A percentile compares a stretch with the other conserved stretches of the same genome.
Conservation (phyloP, 2,797 vertebrate species). For the Antennarius maculatus region DNA sequence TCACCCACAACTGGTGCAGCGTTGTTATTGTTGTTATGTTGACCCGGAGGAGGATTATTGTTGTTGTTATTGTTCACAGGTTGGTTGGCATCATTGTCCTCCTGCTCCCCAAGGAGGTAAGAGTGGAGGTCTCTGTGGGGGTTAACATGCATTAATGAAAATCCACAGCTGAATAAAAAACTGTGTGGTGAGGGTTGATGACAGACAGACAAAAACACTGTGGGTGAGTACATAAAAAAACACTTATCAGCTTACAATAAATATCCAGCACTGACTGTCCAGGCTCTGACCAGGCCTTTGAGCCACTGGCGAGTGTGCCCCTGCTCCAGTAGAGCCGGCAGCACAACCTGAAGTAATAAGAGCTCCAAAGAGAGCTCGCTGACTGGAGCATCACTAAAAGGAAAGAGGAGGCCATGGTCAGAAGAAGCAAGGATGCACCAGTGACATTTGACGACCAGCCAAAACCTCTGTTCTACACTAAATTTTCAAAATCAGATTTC, state of each 20-base stretch:
- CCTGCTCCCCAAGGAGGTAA: slow-evolving; percentile 97
- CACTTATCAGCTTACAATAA: slow-evolving; percentile 87
- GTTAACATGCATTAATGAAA: not conserved
- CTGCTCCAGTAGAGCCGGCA: slow-evolving; percentile 93
- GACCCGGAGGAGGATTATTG: slow-evolving; percentile 90
- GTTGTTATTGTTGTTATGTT: slow-evolving; percentile 91
- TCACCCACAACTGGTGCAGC: slow-evolving; percentile 93
- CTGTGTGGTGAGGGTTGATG: not conserved
- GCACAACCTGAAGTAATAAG: slow-evolving; percentile 92
- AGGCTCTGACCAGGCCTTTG: slow-evolving; percentile 96
- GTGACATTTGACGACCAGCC: no score
- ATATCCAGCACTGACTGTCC: slow-evolving; percentile 97
- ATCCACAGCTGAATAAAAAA: not conserved
- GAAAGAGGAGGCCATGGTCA: slow-evolving; percentile 60
- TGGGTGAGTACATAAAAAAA: not conserved
- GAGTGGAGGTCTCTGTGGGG: slow-evolving; percentile 93
- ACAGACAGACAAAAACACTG: not conserved
- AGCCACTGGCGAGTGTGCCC: slow-evolving; percentile 97
- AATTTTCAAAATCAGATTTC: not conserved
- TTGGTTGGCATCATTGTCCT: slow-evolving; percentile 94
- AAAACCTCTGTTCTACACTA: not conserved
- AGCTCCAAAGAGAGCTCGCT: slow-evolving; percentile 88
- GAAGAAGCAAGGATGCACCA: not conserved
- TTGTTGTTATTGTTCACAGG: slow-evolving; percentile 93
- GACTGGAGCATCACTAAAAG: slow-evolving; percentile 90